Evolutionary conservation across 2,113 vertebrate species (phyloP).

Genomic region (Furnarius figulus): DNA sequence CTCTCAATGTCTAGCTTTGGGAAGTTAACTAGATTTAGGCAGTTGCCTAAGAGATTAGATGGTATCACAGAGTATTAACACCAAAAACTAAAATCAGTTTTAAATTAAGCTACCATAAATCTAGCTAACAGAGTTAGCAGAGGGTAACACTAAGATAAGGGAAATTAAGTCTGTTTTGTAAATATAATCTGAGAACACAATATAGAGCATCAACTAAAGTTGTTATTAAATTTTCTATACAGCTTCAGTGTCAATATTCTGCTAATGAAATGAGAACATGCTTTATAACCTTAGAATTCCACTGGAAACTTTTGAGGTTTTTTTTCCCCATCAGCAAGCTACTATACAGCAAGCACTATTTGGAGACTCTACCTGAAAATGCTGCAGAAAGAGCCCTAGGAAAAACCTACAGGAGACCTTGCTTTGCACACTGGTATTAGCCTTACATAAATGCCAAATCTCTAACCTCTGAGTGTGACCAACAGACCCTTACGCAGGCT

Average conservation of each 20-base stretch:
- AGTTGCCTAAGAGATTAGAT: slow-evolving; percentile 29
- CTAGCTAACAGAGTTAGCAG: not conserved
- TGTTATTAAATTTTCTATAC: not conserved
- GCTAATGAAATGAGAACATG: not conserved
- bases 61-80: not conserved
- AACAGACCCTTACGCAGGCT: not conserved
- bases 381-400: not conserved
- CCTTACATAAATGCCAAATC: not conserved
- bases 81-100: not conserved
- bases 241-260: not conserved
- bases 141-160: not conserved
- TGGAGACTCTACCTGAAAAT: not conserved
- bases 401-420: not conserved
- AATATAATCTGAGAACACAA: not conserved
- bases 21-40: not conserved
- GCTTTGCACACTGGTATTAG: not conserved
- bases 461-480: not conserved
- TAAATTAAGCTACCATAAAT: not conserved
- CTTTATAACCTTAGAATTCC: not conserved
- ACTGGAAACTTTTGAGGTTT: not conserved
- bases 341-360: not conserved
- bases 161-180: not conserved
- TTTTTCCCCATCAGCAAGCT: not conserved
- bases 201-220: not conserved
- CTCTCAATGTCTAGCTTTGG: not conserved